phyloP scores from a whole-genome alignment of 2,888 invertebrate genomes.

The Chrysolina americana region DNA sequence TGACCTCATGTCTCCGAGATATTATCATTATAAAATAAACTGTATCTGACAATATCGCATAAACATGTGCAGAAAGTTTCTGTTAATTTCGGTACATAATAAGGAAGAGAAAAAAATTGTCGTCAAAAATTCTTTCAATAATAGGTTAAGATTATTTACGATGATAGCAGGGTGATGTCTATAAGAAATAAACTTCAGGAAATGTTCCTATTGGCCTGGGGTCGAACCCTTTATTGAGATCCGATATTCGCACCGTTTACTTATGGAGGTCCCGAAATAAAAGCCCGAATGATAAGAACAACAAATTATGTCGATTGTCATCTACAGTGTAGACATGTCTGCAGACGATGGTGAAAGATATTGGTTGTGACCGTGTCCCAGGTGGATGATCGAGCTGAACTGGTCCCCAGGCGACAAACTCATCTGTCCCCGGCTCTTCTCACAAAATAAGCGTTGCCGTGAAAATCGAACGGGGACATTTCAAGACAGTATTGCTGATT shows the following conservation, averaged over 20 bases:
- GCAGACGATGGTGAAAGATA: constrained; percentile 56
- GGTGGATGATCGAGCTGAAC: constrained; percentile 63
- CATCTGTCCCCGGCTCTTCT: constrained; percentile 56
- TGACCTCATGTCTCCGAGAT: too few relatives aligned
- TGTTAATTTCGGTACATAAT: too few relatives aligned
- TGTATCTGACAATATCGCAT: too few relatives aligned
- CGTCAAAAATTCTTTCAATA: too few relatives aligned
- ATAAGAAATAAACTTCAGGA: too few relatives aligned
- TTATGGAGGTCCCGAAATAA: background rate
- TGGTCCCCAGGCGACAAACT: constrained; percentile 62
- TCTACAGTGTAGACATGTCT: constrained; percentile 47
- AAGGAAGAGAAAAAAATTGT: too few relatives aligned
- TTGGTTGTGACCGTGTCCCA: constrained; percentile 62
- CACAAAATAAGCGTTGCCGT: constrained; percentile 42
- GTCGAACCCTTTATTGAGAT: background rate
- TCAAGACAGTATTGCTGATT: background rate
- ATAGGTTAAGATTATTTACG: too few relatives aligned
- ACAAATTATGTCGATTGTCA: constrained; percentile 13
- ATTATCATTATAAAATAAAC: too few relatives aligned
- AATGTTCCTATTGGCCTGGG: background rate
- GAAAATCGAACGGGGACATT: constrained; percentile 20
- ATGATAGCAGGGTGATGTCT: too few relatives aligned
- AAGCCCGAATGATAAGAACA: background rate
- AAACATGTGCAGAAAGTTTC: too few relatives aligned
- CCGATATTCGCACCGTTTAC: background rate